Percentiles rank a stretch among this genome's conserved stretches.
phyloP scores from a whole-genome alignment of 2,113 vertebrate species.

The Epinephelus cyanopodus region DNA sequence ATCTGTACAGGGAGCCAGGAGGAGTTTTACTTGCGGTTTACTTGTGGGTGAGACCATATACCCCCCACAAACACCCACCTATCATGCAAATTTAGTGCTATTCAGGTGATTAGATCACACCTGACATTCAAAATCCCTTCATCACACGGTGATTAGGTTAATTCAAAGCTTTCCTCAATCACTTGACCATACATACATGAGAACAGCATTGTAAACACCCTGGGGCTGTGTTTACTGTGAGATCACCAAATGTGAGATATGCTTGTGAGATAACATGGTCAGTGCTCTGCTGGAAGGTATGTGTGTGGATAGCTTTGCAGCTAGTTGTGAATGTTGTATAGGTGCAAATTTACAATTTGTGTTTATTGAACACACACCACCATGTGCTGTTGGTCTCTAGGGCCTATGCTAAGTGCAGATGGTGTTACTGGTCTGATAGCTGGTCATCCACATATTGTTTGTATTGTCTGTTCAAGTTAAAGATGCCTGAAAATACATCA shows the following conservation, averaged over 20 bases:
- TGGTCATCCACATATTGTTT: not conserved
- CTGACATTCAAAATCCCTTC: not conserved
- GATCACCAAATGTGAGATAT: not conserved
- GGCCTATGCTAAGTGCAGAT: not conserved
- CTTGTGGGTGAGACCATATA: not conserved
- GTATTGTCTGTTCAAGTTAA: not conserved
- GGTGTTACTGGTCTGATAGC: not conserved
- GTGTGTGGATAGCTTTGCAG: not conserved
- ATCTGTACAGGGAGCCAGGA: not conserved
- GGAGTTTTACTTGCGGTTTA: not conserved
- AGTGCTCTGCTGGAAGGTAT: not conserved
- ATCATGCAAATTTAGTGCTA: constrained; percentile 13
- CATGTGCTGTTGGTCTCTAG: not conserved
- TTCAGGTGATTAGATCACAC: constrained; percentile 51
- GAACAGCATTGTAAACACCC: not conserved
- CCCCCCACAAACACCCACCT: not conserved
- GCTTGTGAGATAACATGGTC: not conserved
- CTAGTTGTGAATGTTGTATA: not conserved
- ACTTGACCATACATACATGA: constrained; percentile 8
- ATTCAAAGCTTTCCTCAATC: not conserved
- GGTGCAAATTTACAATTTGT: not conserved
- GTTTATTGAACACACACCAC: no score
- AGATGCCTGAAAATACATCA: not conserved
- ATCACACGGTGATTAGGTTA: constrained; percentile 7
- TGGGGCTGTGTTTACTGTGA: constrained; percentile 1